These are phyloP conservation scores for Ecliptopera silaceata DNA, from an alignment of 2,888 invertebrate species.

Conservation along the genomic window DNA sequence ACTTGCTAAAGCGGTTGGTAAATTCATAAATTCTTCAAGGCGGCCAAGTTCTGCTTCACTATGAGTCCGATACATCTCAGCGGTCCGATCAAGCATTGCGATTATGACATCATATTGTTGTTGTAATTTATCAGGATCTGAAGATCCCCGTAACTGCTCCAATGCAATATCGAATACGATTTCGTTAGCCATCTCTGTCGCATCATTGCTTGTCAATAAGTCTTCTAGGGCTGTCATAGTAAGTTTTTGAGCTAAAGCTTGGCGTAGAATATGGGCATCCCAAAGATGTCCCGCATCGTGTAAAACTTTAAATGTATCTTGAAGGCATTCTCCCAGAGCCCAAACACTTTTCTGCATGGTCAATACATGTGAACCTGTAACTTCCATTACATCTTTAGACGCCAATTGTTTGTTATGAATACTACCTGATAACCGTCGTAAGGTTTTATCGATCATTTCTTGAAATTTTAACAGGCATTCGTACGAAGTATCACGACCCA, in stretches of 20 bases:
- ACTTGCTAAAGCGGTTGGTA: slow-evolving; percentile 50
- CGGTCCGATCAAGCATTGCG: slow-evolving; percentile 50
- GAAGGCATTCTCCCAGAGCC: slow-evolving; percentile 58
- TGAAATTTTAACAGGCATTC: slow-evolving; percentile 40
- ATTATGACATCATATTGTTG: slow-evolving; percentile 46
- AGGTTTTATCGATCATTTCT: slow-evolving; percentile 44
- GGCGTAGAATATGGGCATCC: slow-evolving; percentile 65
- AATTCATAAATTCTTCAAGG: slow-evolving; percentile 61
- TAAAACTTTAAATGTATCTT: slow-evolving; percentile 57
- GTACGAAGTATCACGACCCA: slow-evolving; percentile 25
- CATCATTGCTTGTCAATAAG: slow-evolving; percentile 61
- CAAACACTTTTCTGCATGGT: slow-evolving; percentile 58
- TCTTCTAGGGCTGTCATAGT: slow-evolving; percentile 70
- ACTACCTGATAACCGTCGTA: slow-evolving; percentile 39
- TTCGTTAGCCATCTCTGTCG: slow-evolving; percentile 59
- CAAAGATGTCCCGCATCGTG: slow-evolving; percentile 65
- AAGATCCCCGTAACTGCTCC: slow-evolving; percentile 56
- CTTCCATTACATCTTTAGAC: slow-evolving; percentile 37
- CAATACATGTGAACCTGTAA: slow-evolving; percentile 42
- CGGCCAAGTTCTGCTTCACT: slow-evolving; percentile 57
- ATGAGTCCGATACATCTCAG: slow-evolving; percentile 56
- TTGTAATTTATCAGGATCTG: slow-evolving; percentile 60
- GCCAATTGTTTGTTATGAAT: slow-evolving; percentile 27
- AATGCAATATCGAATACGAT: slow-evolving; percentile 58
- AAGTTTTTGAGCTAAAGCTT: slow-evolving; percentile 62